phyloP scores from a whole-genome alignment of 2,113 vertebrate genomes.

The Tupaia chinensis region DNA sequence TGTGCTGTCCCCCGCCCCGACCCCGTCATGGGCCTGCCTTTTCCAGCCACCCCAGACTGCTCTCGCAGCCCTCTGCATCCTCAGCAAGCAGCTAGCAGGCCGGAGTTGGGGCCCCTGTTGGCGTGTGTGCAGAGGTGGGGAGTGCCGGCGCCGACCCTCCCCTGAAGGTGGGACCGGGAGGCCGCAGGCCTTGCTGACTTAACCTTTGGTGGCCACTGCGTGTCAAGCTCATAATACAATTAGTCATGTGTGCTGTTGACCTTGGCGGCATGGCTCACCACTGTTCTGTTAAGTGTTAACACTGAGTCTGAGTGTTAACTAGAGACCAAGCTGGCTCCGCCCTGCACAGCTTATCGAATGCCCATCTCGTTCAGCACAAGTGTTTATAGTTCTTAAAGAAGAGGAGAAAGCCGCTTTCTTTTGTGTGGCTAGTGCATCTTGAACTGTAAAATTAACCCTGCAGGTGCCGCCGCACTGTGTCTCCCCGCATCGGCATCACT shows the following conservation, averaged over 20 bases:
- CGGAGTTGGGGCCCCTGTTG: slow-evolving; percentile 74
- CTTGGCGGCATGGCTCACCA: slow-evolving; percentile 91
- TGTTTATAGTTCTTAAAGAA: slow-evolving; percentile 82
- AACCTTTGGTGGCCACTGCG: slow-evolving; percentile 96
- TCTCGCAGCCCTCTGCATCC: slow-evolving; percentile 7
- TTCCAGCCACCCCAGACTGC: neutral
- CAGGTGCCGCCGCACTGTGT: slow-evolving; percentile 64
- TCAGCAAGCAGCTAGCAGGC: slow-evolving; percentile 56
- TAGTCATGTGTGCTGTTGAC: slow-evolving; percentile 95
- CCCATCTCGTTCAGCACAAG: slow-evolving; percentile 80
- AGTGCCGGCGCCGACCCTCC: slow-evolving; percentile 84
- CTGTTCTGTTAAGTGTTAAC: slow-evolving; percentile 92
- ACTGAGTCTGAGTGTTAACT: slow-evolving; percentile 87
- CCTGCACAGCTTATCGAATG: slow-evolving; percentile 82
- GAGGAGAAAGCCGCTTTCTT: slow-evolving; percentile 71
- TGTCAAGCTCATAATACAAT: slow-evolving; percentile 97
- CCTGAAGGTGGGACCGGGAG: slow-evolving; percentile 85
- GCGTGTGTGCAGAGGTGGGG: slow-evolving; percentile 84
- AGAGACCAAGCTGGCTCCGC: slow-evolving; percentile 82
- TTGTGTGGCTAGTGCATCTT: slow-evolving; percentile 70
- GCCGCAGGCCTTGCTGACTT: slow-evolving; percentile 94
- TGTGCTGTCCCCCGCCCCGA: neutral
- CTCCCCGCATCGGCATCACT: neutral
- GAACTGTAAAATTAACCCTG: slow-evolving; percentile 86
- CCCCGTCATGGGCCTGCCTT: neutral